phyloP scores from a whole-genome alignment of 2,113 vertebrate genomes.

The Egretta garzetta region DNA sequence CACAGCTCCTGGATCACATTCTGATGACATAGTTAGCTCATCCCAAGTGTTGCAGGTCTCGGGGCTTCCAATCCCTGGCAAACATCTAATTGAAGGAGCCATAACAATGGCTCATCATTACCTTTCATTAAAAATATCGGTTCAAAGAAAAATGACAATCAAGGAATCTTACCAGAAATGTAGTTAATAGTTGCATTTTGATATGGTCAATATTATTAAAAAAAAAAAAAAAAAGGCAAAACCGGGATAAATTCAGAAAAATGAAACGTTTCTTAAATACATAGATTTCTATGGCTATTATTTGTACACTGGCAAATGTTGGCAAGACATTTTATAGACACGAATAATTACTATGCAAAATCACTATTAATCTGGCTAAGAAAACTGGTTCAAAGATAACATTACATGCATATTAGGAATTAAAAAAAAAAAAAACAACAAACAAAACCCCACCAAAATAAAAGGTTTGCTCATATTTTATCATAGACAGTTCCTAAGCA shows the following conservation, averaged over 20 bases:
- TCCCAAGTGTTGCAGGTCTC: accelerated
- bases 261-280: not conserved
- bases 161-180: not conserved
- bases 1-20: not conserved
- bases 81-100: not conserved
- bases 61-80: not conserved
- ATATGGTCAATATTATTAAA: not conserved
- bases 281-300: not conserved
- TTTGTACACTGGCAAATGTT: not conserved
- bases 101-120: accelerated
- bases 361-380: not conserved
- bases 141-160: not conserved
- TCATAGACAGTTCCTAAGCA: not conserved
- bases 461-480: not conserved
- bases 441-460: not conserved
- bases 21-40: not conserved
- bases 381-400: not conserved
- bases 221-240: not conserved
- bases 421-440: not conserved
- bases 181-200: not conserved
- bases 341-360: not conserved
- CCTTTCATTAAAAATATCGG: not conserved
- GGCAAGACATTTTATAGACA: not conserved
- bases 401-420: not conserved
- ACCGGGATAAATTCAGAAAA: not conserved